Evolutionary conservation across 2,113 vertebrate species (phyloP).

Genomic region (Cochlearius cochlearius): DNA sequence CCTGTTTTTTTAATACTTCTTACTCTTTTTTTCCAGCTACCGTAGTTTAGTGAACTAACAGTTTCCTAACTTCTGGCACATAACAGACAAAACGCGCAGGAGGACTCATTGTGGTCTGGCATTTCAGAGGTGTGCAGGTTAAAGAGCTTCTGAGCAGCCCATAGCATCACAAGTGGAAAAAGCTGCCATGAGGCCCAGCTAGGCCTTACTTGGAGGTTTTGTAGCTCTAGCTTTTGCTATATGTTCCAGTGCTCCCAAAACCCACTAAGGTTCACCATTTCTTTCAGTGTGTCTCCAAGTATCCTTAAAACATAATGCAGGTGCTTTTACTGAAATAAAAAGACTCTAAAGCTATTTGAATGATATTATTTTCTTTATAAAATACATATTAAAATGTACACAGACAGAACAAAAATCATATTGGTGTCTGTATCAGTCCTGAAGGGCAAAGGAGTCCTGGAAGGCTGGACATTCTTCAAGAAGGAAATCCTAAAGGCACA

Average conservation of each 20-base stretch:
- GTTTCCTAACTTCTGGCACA: neutral
- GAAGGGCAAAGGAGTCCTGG: too few relatives aligned
- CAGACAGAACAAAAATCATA: neutral
- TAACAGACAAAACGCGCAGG: neutral
- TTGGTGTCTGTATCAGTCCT: neutral
- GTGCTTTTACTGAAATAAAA: neutral
- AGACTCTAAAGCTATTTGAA: neutral
- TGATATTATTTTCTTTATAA: neutral
- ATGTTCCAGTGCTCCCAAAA: neutral
- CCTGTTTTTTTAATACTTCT: neutral
- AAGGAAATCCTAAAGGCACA: too few relatives aligned
- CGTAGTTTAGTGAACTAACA: neutral
- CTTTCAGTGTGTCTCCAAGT: neutral
- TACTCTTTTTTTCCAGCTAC: neutral
- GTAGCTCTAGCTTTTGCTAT: neutral
- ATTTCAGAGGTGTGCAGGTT: neutral
- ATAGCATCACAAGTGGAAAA: neutral
- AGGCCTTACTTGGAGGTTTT: neutral
- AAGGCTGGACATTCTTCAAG: too few relatives aligned
- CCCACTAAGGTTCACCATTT: neutral
- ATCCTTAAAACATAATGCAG: neutral
- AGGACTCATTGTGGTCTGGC: neutral
- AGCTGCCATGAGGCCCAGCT: neutral
- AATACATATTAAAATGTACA: neutral
- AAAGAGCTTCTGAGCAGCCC: neutral